A percentile compares a stretch with the other conserved stretches of the same genome.
Evolutionary conservation across 2,113 vertebrate species (phyloP).

Genomic region (Microcebus tavaratra): DNA sequence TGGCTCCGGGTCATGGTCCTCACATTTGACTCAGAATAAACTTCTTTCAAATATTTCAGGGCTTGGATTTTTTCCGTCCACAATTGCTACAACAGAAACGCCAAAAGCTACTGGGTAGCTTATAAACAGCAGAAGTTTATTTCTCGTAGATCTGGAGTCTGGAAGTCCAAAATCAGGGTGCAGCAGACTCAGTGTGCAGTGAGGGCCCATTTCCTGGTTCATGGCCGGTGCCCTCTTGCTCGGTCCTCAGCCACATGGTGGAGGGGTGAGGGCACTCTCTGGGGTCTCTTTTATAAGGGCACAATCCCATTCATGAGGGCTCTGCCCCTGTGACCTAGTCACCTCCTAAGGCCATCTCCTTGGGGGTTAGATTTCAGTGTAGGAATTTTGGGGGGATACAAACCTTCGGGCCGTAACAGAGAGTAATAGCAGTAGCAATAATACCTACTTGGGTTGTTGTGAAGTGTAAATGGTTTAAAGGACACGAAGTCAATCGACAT

Average conservation of each 20-base stretch:
- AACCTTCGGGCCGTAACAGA: background rate
- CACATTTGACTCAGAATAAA: too few relatives aligned
- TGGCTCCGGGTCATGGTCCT: too few relatives aligned
- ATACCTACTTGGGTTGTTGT: background rate
- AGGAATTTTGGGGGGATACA: too few relatives aligned
- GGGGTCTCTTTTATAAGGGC: background rate
- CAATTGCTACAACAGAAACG: background rate
- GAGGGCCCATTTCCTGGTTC: background rate
- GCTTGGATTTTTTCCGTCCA: too few relatives aligned
- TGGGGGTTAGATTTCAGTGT: background rate
- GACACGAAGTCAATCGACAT: fast-evolving
- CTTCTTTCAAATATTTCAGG: too few relatives aligned
- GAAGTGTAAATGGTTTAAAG: background rate
- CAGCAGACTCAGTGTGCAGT: background rate
- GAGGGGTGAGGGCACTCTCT: background rate
- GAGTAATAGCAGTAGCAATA: background rate
- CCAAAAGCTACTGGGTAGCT: background rate
- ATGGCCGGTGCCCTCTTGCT: background rate
- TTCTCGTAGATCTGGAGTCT: background rate
- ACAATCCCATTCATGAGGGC: background rate
- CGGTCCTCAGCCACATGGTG: background rate
- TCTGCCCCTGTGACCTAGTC: background rate
- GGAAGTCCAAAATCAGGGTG: background rate
- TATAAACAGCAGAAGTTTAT: background rate
- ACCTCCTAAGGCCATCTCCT: background rate